Conservation (phyloP, 2,113 vertebrate species). For the Struthidea cinerea region DNA sequence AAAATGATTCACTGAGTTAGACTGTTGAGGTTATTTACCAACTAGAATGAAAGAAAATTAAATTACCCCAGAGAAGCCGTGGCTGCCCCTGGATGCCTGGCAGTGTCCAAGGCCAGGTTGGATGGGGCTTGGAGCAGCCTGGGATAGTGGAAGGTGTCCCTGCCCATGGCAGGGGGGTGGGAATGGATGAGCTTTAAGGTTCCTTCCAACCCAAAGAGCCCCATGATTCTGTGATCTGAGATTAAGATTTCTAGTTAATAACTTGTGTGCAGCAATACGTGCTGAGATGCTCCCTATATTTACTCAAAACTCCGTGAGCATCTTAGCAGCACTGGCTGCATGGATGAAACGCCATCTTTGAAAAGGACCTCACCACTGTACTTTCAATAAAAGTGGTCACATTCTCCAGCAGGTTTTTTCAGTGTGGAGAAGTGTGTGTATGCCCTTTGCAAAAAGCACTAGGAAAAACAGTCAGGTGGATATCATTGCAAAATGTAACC, state of each 20-base stretch:
- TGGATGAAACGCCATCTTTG: background rate
- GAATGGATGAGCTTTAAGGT: background rate
- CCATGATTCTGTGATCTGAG: background rate
- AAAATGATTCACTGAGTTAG: background rate
- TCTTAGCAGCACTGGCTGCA: background rate
- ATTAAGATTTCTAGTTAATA: background rate
- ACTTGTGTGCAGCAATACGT: accelerated
- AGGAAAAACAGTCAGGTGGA: background rate
- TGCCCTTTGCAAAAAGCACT: background rate
- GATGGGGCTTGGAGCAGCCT: background rate
- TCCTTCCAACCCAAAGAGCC: background rate
- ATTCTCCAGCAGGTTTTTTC: background rate
- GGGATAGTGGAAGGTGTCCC: background rate
- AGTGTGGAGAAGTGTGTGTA: accelerated
- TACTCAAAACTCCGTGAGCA: background rate
- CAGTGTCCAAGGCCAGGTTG: background rate
- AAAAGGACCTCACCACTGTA: background rate
- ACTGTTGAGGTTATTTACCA: background rate
- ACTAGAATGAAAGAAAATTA: background rate
- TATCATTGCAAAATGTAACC: accelerated
- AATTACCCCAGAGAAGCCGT: background rate
- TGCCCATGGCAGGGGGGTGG: background rate
- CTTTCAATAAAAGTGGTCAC: background rate
- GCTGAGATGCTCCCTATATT: background rate
- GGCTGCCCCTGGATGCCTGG: background rate